These are phyloP conservation scores for Trematocara macrostoma DNA, from an alignment of 2,113 vertebrate genomes.

Conservation along the genomic window DNA sequence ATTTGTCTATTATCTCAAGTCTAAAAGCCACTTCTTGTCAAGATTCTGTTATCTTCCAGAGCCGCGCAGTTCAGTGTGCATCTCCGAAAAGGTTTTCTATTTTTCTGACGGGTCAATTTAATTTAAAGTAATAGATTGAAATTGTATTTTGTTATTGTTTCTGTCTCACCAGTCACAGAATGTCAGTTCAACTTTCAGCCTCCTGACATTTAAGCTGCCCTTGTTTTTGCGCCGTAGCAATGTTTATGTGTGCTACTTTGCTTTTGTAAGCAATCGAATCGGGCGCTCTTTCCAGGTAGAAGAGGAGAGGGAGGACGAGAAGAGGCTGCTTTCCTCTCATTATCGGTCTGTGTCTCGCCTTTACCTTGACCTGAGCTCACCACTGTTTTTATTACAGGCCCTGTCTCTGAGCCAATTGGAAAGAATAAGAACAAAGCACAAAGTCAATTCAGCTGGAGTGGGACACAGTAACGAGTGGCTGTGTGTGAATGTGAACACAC, in stretches of 20 bases:
- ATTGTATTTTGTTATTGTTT: neutral
- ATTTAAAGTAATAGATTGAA: slow-evolving; percentile 2
- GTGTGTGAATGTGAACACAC: neutral
- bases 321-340: slow-evolving; percentile 31
- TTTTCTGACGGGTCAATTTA: neutral
- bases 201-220: slow-evolving; percentile 7
- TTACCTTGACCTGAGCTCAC: slow-evolving; percentile 38
- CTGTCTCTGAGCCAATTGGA: slow-evolving; percentile 14
- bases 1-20: slow-evolving; percentile 11
- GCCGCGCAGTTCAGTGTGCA: neutral
- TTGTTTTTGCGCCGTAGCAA: neutral
- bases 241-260: neutral
- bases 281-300: neutral
- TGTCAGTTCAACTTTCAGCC: neutral
- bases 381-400: slow-evolving; percentile 32
- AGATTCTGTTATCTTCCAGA: neutral
- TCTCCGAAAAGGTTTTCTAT: neutral
- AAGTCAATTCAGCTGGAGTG: slow-evolving; percentile 15
- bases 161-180: neutral
- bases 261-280: neutral
- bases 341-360: slow-evolving; percentile 2
- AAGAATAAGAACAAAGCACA: slow-evolving; percentile 24
- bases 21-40: slow-evolving; percentile 4
- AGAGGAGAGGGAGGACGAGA: neutral
- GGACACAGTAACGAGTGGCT: neutral